These are phyloP conservation scores for Gadus macrocephalus DNA, from an alignment of 2,113 vertebrate genomes.

Conservation along the genomic window DNA sequence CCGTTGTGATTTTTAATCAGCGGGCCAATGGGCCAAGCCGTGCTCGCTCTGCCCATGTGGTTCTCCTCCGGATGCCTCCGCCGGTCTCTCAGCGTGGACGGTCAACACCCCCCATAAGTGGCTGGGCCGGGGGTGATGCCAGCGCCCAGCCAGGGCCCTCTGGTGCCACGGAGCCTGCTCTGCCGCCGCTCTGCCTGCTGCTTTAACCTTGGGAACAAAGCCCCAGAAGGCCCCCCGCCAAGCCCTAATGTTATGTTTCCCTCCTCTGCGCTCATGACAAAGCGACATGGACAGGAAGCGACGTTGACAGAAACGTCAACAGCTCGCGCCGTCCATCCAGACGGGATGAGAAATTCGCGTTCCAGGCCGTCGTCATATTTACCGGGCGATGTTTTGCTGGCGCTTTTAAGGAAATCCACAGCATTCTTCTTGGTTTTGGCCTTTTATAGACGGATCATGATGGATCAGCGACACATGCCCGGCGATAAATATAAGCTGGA, in stretches of 20 bases:
- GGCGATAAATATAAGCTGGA: not conserved
- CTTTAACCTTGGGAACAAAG: slow-evolving; percentile 18
- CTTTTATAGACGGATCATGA: slow-evolving; percentile 18
- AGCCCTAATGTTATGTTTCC: slow-evolving; percentile 37
- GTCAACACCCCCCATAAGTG: slow-evolving; percentile 46
- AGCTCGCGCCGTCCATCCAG: not conserved
- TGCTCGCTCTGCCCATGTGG: slow-evolving; percentile 56
- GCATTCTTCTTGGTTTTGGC: not conserved
- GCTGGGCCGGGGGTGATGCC: slow-evolving; percentile 43
- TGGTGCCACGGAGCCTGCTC: slow-evolving; percentile 36
- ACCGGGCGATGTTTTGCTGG: slow-evolving; percentile 2
- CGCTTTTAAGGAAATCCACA: not conserved
- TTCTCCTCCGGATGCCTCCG: slow-evolving; percentile 31
- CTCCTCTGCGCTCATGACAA: slow-evolving; percentile 15
- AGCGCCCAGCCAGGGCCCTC: slow-evolving; percentile 2
- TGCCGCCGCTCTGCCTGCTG: slow-evolving; percentile 23
- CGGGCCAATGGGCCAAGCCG: slow-evolving; percentile 45
- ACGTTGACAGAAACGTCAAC: slow-evolving; percentile 25
- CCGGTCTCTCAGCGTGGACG: slow-evolving; percentile 40
- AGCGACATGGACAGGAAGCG: slow-evolving; percentile 11
- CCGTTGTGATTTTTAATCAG: slow-evolving; percentile 55
- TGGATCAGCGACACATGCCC: not conserved
- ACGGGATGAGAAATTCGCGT: not conserved
- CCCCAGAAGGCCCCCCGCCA: slow-evolving; percentile 30
- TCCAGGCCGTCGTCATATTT: not conserved